phyloP scores from a whole-genome alignment of 2,113 vertebrate genomes.

The Dunckerocampus dactyliophorus region DNA sequence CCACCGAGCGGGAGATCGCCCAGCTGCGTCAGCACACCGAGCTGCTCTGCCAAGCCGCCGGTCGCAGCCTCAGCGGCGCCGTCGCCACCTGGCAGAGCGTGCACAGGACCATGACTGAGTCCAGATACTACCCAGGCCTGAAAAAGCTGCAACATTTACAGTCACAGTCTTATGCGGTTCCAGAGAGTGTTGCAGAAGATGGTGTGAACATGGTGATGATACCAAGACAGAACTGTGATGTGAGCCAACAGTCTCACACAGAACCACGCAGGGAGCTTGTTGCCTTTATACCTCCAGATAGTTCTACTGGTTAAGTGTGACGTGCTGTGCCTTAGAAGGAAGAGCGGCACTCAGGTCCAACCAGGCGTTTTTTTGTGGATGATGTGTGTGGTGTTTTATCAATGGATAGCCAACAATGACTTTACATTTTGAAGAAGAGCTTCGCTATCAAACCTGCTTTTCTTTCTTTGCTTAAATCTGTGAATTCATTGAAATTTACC shows the following conservation, averaged over 20 bases:
- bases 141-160: constrained; percentile 18
- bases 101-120: constrained; percentile 59
- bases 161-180: not conserved
- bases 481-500: not conserved
- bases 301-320: constrained; percentile 50
- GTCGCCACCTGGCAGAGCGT: constrained; percentile 43
- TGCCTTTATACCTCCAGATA: constrained; percentile 55
- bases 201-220: not conserved
- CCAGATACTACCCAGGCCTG: constrained; percentile 56
- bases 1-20: constrained; percentile 57
- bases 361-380: not conserved
- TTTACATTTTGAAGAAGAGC: not conserved
- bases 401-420: not conserved
- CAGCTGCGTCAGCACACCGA: constrained; percentile 66
- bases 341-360: constrained; percentile 12
- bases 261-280: constrained; percentile 14
- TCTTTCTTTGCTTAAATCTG: no score
- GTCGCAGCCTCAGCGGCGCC: constrained; percentile 16
- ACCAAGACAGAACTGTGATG: constrained; percentile 1
- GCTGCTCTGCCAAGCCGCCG: constrained; percentile 58
- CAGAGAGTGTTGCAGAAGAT: not conserved
- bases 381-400: constrained; percentile 3
- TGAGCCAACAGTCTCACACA: not conserved
- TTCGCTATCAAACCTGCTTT: not conserved
- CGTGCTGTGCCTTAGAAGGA: constrained; percentile 29